Conservation (phyloP, 2,888 invertebrate genomes). For the Drosophila atripex region DNA sequence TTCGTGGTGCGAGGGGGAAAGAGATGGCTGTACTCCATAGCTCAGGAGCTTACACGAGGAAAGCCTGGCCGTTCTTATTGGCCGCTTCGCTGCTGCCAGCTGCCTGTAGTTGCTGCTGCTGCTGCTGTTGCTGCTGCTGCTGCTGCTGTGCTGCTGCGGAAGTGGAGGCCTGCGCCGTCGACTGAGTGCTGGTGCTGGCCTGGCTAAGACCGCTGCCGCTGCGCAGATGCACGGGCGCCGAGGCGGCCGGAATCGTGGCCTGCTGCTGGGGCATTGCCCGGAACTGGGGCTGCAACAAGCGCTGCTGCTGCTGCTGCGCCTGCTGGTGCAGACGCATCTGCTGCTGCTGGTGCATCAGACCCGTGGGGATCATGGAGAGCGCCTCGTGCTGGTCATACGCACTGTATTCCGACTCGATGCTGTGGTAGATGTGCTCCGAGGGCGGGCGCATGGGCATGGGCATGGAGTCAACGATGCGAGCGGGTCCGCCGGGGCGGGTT, state of each 20-base stretch:
- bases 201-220: slow-evolving; percentile 82
- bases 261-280: slow-evolving; percentile 55
- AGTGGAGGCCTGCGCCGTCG: slow-evolving; percentile 77
- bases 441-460: slow-evolving; percentile 88
- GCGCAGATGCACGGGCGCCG: slow-evolving; percentile 82
- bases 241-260: slow-evolving; percentile 39
- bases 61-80: slow-evolving; percentile 81
- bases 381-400: slow-evolving; percentile 89
- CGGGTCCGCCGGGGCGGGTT: slow-evolving; percentile 80
- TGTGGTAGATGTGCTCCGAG: slow-evolving; percentile 95
- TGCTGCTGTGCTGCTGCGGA: slow-evolving; percentile 76
- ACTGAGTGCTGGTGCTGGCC: slow-evolving; percentile 82
- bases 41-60: slow-evolving; percentile 79
- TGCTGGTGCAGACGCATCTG: slow-evolving; percentile 64
- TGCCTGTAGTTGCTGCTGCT: slow-evolving; percentile 71
- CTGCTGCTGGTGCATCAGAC: slow-evolving; percentile 73
- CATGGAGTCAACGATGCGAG: slow-evolving; percentile 74
- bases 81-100: slow-evolving; percentile 58
- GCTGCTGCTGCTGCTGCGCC: slow-evolving; percentile 74
- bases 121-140: slow-evolving; percentile 73
- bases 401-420: slow-evolving; percentile 95
- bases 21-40: slow-evolving; percentile 14
- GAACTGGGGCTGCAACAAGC: slow-evolving; percentile 74
- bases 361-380: slow-evolving; percentile 83
- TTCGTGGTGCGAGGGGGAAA: slow-evolving; percentile 39